Evolutionary conservation across 53 echinoderm and acorn worm species (phyloP).

Genomic region (Patiria pectinifera): DNA sequence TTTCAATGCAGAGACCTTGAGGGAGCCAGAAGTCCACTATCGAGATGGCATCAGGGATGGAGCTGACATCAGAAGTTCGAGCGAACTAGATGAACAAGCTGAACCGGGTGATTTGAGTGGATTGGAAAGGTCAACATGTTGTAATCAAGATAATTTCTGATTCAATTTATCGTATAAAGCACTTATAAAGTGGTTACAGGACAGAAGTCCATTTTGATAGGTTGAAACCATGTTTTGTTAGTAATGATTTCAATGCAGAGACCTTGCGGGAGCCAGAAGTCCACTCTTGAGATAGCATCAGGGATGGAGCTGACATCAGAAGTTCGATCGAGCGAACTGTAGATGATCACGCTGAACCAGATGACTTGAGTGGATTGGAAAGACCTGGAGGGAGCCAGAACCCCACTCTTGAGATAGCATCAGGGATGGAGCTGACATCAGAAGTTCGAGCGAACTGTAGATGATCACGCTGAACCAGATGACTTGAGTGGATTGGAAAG

Average conservation of each 20-base stretch:
- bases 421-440: background rate
- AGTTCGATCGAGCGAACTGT: constrained; percentile 8
- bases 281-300: background rate
- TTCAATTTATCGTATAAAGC: constrained; percentile 26
- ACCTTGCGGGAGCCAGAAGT: too few relatives aligned
- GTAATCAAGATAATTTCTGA: constrained; percentile 18
- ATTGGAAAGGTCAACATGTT: constrained; percentile 29
- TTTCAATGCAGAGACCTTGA: too few relatives aligned
- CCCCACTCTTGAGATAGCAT: background rate
- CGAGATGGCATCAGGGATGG: background rate
- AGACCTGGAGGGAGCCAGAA: too few relatives aligned
- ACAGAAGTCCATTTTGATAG: constrained; percentile 49
- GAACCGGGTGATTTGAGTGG: background rate
- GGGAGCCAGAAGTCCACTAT: too few relatives aligned
- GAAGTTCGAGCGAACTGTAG: constrained; percentile 3
- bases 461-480: background rate
- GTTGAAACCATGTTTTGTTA: constrained; percentile 33
- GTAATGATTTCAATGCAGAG: background rate
- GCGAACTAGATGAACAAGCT: constrained; percentile 15
- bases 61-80: background rate
- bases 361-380: background rate
- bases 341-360: too few relatives aligned
- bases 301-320: background rate
- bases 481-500: background rate
- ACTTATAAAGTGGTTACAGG: background rate